A percentile compares a stretch with the other conserved stretches of the same genome.
Conservation (phyloP, 2,113 vertebrate genomes). For the Calonectris borealis region DNA sequence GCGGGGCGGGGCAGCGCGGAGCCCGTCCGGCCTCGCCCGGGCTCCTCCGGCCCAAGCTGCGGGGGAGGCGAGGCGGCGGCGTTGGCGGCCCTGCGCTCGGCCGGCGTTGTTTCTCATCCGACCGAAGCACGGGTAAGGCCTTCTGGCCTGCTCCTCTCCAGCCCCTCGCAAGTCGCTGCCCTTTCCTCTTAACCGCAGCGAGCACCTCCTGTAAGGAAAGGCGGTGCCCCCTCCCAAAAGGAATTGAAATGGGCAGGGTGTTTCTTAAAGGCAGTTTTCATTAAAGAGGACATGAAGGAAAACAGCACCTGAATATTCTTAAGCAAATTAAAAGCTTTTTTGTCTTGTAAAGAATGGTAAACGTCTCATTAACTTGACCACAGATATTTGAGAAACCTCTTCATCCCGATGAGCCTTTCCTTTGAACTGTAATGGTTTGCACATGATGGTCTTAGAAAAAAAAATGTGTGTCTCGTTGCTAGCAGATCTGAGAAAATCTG, state of each 20-base stretch:
- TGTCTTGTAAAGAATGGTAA: background rate
- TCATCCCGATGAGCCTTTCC: background rate
- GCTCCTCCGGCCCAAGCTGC: accelerated
- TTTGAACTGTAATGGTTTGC: conserved; percentile 56
- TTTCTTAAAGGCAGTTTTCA: background rate
- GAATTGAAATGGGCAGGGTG: background rate
- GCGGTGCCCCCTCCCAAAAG: background rate
- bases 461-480: background rate
- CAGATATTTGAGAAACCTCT: conserved; percentile 18
- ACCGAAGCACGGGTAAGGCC: accelerated
- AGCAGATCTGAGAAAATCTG: background rate
- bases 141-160: accelerated
- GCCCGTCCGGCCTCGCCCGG: too few species aligned
- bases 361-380: background rate
- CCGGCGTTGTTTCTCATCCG: accelerated
- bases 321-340: background rate
- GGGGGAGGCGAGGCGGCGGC: accelerated
- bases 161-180: too few species aligned
- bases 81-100: background rate
- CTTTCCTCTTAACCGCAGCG: background rate
- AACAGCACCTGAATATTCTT: background rate
- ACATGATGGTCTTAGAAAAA: background rate
- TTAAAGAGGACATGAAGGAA: background rate
- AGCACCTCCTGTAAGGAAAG: too few species aligned
- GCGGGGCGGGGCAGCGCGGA: background rate